A percentile compares a stretch with the other conserved stretches of the same genome.
These are phyloP conservation scores for Eucriotettix oculatus DNA, from an alignment of 2,888 invertebrate genomes.

Conservation along the genomic window DNA sequence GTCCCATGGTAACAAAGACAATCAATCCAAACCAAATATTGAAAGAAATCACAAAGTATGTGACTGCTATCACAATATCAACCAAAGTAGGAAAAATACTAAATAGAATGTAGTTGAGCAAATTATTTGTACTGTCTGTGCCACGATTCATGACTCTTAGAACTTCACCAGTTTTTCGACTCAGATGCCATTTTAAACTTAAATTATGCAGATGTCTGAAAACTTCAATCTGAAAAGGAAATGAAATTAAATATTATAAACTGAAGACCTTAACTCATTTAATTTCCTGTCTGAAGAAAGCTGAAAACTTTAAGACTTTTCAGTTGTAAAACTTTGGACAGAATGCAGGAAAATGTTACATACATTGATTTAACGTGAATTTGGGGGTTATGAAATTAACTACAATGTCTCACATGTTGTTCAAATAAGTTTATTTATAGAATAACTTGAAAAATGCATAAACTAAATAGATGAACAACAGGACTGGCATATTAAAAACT, in stretches of 20 bases:
- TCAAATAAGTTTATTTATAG: no score
- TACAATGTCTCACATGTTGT: no score
- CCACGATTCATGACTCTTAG: constrained; percentile 93
- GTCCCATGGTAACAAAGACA: constrained; percentile 80
- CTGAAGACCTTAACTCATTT: not conserved
- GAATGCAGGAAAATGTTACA: no score
- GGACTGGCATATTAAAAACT: no score
- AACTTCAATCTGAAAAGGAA: constrained; percentile 46
- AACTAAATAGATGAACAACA: no score
- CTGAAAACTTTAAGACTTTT: not conserved
- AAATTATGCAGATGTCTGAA: constrained; percentile 79
- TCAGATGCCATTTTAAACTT: constrained; percentile 87
- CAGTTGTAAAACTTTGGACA: no score
- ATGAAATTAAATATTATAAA: not conserved
- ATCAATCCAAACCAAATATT: constrained; percentile 92
- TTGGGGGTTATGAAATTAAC: no score
- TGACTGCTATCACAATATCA: constrained; percentile 80
- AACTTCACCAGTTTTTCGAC: constrained; percentile 93
- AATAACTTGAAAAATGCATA: no score
- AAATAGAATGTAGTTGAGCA: constrained; percentile 83
- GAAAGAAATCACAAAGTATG: constrained; percentile 75
- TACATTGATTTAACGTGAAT: no score
- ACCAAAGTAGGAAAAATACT: constrained; percentile 84
- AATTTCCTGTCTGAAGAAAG: not conserved
- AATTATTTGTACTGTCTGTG: constrained; percentile 87